Base-by-base conservation (phyloP, 1,140 invertebrate species). In the Magallana angulata region DNA sequence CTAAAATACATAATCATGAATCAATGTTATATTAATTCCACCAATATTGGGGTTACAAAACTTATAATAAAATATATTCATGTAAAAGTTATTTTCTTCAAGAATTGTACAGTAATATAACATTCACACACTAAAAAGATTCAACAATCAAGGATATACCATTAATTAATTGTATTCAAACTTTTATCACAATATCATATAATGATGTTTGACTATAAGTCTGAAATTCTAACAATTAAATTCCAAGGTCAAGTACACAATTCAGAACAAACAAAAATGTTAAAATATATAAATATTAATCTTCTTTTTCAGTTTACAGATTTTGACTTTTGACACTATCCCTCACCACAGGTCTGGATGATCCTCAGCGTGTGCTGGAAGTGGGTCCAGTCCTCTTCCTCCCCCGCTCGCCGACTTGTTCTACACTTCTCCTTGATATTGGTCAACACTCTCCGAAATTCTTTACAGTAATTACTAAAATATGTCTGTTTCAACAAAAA, bases 281-380 rank as follows among this genome's bases (percentile, higher is more conserved):
- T 24, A 24, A 62, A 62, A n/a, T 62, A 62, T 11, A 62, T 12
- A 2, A 0, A 12, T n/a, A 48, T 0, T 48, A 48, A 48, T 48
- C 12, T 62, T 62, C 11, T 16, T 62, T 11, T 9, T 11, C 3
- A 62, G 14, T 62, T 62, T 6, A 62, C 11, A 62, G 14, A 62
- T 16, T 62, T 62, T 48, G 36, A 4, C 36, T 16, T 62, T 62
- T 48, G 36, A 48, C 36, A 48, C 36, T 48, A 24, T 18, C 88
- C 92, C 90, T 92, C 88, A 92, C 95, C 95, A 92, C 92, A 92
- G 3, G 92, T 94, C 89, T 95, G 95, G 58, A 95, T 94, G 18
- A 94, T 91, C 24, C 93, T 90, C 8, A 96, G 91, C 11, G 94
- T 92, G 64, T 95, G 94, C 84, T 95, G 95, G 86, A 95, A 95